A percentile compares a stretch with the other conserved stretches of the same genome.
Evolutionary conservation across 2,888 invertebrate genomes (phyloP).

Genomic region (Orthosia cruda): DNA sequence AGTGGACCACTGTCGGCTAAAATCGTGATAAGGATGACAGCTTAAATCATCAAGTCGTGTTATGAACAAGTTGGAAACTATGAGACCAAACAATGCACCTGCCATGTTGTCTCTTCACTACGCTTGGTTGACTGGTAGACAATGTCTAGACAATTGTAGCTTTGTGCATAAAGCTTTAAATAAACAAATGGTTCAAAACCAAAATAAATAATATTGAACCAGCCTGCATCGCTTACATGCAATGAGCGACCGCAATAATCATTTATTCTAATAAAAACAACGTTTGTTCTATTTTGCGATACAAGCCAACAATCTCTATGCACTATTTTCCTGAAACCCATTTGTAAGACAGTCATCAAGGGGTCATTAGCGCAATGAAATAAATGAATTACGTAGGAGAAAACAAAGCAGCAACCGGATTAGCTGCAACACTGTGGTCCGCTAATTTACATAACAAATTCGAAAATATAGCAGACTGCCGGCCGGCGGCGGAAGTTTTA

Average conservation of each 20-base stretch:
- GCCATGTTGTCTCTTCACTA: no score
- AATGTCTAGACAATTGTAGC: no score
- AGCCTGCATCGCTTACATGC: not conserved
- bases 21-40: no score
- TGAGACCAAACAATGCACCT: not conserved
- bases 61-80: not conserved
- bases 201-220: no score
- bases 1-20: no score
- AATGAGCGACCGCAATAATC: no score
- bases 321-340: constrained; percentile 31
- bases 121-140: no score
- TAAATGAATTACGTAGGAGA: constrained; percentile 59
- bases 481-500: constrained; percentile 38
- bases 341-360: constrained; percentile 56
- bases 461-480: constrained; percentile 47
- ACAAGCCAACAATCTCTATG: not conserved
- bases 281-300: not conserved
- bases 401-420: constrained; percentile 51
- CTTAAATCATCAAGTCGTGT: not conserved
- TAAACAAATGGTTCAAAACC: no score
- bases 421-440: constrained; percentile 57
- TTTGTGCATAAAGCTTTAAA: no score
- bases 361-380: constrained; percentile 56
- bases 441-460: constrained; percentile 59
- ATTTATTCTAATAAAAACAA: not conserved